These are phyloP conservation scores for Pyrrhia umbra DNA, from an alignment of 2,888 invertebrate genomes.

Conservation along the genomic window DNA sequence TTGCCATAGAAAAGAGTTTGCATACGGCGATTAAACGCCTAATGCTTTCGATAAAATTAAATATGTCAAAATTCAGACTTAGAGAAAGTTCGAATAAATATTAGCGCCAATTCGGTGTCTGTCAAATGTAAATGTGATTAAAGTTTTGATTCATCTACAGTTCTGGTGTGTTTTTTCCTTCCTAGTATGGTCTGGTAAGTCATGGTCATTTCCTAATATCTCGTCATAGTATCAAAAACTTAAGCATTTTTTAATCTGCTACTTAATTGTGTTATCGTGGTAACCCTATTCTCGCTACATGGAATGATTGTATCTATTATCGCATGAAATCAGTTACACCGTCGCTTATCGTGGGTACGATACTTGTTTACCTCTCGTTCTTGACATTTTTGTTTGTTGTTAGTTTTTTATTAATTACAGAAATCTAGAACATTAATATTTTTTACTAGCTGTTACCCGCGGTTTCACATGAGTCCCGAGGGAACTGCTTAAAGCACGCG, in stretches of 20 bases:
- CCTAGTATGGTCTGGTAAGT: neutral
- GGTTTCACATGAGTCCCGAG: no score
- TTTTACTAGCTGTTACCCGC: no score
- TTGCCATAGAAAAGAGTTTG: no score
- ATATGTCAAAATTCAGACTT: neutral
- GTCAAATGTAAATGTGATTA: neutral
- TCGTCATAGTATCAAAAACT: neutral
- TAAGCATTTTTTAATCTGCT: no score
- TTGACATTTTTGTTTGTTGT: constrained; percentile 31
- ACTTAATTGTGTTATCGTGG: neutral
- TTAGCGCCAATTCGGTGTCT: neutral
- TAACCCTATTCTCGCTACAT: constrained; percentile 27
- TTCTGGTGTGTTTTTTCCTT: neutral
- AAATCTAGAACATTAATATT: no score
- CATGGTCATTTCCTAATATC: neutral
- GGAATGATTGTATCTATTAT: constrained; percentile 21
- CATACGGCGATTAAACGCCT: no score
- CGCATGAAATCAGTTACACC: constrained; percentile 28
- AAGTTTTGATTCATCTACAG: neutral
- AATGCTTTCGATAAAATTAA: no score
- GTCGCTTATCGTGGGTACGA: constrained; percentile 23
- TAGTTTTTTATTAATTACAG: no score
- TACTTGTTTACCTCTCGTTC: constrained; percentile 21
- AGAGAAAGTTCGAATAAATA: neutral
- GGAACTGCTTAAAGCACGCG: no score